phyloP scores from a whole-genome alignment of 2,888 invertebrate species.

The Pharmacophagus antenor region DNA sequence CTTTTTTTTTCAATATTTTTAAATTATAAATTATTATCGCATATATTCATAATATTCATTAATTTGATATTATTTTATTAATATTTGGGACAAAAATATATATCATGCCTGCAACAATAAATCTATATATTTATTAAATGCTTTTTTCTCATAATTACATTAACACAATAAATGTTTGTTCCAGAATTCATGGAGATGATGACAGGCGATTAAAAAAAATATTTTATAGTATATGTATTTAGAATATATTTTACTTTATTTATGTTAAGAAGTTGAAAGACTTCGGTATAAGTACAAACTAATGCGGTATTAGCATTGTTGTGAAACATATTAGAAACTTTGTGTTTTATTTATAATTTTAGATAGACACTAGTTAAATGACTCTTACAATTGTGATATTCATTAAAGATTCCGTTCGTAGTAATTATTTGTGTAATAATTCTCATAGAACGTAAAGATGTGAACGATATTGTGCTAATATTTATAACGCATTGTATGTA shows the following conservation, averaged over 20 bases:
- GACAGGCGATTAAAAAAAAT: conserved; percentile 88
- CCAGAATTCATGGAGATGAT: conserved; percentile 97
- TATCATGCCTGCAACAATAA: too few relatives aligned
- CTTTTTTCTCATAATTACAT: not conserved
- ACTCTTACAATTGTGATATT: conserved; percentile 42
- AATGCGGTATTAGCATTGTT: conserved; percentile 72
- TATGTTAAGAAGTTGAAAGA: conserved; percentile 55
- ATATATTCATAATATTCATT: too few relatives aligned
- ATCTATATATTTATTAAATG: too few relatives aligned
- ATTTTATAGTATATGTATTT: conserved; percentile 48
- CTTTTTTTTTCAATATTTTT: too few relatives aligned
- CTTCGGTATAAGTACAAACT: conserved; percentile 67
- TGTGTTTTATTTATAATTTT: conserved; percentile 63
- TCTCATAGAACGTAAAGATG: conserved; percentile 54
- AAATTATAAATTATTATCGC: too few relatives aligned
- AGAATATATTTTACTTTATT: conserved; percentile 59
- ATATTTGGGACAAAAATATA: too few relatives aligned
- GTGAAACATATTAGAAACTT: conserved; percentile 40
- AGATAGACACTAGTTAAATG: conserved; percentile 55
- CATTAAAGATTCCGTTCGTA: conserved; percentile 50
- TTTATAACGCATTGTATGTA: conserved; percentile 61
- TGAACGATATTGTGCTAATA: conserved; percentile 63
- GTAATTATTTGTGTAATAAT: conserved; percentile 74
- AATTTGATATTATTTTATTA: too few relatives aligned
- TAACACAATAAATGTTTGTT: conserved; percentile 48